A percentile compares a stretch with the other conserved stretches of the same genome.
phyloP scores from a whole-genome alignment of 2,797 vertebrate genomes.

The Channa striata region DNA sequence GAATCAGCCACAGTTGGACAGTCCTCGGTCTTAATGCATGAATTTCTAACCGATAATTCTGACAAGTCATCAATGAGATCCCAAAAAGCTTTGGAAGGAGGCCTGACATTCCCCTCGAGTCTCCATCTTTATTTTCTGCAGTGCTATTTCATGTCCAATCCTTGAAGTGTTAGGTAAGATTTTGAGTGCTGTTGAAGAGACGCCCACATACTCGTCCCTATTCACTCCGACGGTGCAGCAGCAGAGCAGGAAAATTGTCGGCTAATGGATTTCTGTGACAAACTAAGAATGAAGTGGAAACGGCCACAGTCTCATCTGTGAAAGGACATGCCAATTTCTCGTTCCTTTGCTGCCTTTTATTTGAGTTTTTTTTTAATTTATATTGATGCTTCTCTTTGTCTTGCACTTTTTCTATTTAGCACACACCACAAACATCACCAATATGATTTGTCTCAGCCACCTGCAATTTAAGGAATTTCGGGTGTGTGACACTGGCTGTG shows the following conservation, averaged over 20 bases:
- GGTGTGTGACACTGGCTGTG: not conserved
- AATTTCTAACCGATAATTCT: slow-evolving; percentile 14
- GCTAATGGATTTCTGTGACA: slow-evolving; percentile 66
- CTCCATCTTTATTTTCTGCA: slow-evolving; percentile 5
- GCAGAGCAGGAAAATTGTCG: slow-evolving; percentile 56
- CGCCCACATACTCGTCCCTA: slow-evolving; percentile 45
- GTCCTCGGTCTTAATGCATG: slow-evolving; percentile 1
- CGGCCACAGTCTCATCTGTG: slow-evolving; percentile 26
- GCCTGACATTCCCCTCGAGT: slow-evolving; percentile 25
- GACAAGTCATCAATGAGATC: slow-evolving; percentile 44
- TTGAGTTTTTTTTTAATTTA: slow-evolving; percentile 4
- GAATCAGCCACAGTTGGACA: not conserved
- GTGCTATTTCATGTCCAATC: slow-evolving; percentile 42
- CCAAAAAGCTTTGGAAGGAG: slow-evolving; percentile 27
- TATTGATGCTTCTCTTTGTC: slow-evolving; percentile 23
- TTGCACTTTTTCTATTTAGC: slow-evolving; percentile 19
- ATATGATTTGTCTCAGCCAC: slow-evolving; percentile 1
- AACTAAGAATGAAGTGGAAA: slow-evolving; percentile 56
- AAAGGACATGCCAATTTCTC: slow-evolving; percentile 41
- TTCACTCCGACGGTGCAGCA: slow-evolving; percentile 43
- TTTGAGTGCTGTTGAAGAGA: slow-evolving; percentile 57
- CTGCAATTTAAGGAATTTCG: not conserved
- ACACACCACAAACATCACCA: not conserved
- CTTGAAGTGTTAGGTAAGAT: slow-evolving; percentile 58
- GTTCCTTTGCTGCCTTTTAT: slow-evolving; percentile 19